Evolutionary conservation across 2,888 invertebrate species (phyloP).

Genomic region (Polydrusus cervinus): DNA sequence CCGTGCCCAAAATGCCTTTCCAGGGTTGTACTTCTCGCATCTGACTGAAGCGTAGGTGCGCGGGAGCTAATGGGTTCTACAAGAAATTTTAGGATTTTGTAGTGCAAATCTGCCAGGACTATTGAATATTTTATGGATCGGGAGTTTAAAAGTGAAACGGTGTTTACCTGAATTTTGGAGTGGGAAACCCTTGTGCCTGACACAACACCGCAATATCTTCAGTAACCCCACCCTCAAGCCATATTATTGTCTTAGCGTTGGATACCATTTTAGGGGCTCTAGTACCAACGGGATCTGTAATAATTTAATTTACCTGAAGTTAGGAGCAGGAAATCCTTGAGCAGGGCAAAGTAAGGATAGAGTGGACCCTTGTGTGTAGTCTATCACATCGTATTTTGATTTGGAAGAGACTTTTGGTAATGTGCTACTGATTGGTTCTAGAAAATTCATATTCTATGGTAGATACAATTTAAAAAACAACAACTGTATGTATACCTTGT

Average conservation of each 20-base stretch:
- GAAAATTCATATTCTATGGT: constrained; percentile 7
- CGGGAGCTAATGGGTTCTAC: constrained; percentile 71
- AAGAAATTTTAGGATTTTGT: neutral
- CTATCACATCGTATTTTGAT: constrained; percentile 68
- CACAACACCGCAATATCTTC: constrained; percentile 68
- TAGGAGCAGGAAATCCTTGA: constrained; percentile 76
- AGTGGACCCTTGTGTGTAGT: constrained; percentile 61
- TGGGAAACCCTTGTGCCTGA: constrained; percentile 75
- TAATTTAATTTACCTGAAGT: constrained; percentile 70
- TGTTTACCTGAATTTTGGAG: constrained; percentile 74
- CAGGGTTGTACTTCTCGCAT: constrained; percentile 60
- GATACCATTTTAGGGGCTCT: constrained; percentile 66
- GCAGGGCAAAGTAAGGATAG: constrained; percentile 73
- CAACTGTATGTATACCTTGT: constrained; percentile 38
- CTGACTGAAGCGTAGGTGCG: constrained; percentile 69
- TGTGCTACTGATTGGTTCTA: constrained; percentile 74
- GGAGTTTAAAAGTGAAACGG: neutral
- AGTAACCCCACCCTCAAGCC: constrained; percentile 62
- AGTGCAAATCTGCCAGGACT: too few species aligned
- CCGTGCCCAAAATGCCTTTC: constrained; percentile 70
- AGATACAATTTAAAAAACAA: too few species aligned
- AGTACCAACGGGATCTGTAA: constrained; percentile 66
- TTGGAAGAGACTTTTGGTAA: constrained; percentile 71
- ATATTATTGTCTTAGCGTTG: constrained; percentile 61
- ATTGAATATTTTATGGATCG: neutral